Conservation (phyloP, 1,140 invertebrate species). For the Caerostris extrusa region DNA sequence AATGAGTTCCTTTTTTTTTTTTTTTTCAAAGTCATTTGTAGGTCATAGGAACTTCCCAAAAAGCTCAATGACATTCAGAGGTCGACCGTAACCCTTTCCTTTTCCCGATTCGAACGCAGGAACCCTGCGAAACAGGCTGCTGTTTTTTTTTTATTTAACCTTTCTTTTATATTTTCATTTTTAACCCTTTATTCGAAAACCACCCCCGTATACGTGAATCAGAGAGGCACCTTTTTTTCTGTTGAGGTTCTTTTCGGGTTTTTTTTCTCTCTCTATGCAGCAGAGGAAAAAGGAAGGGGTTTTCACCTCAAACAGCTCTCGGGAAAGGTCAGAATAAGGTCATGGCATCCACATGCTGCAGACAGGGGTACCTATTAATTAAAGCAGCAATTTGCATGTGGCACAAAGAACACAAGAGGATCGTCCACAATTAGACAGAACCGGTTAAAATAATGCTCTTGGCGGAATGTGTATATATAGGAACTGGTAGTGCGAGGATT, state of each 20-base stretch:
- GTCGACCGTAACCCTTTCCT: constrained; percentile 70
- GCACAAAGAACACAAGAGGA: not conserved
- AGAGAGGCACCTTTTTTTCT: constrained; percentile 2
- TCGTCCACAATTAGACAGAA: constrained; percentile 1
- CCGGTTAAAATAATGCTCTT: constrained; percentile 3
- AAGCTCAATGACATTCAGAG: constrained; percentile 68
- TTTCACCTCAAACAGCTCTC: constrained; percentile 35
- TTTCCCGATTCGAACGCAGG: constrained; percentile 39
- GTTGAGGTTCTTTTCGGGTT: not conserved
- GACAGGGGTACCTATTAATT: constrained; percentile 14
- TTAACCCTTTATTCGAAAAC: constrained; percentile 50
- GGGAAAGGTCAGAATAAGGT: constrained; percentile 40
- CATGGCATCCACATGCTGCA: not conserved
- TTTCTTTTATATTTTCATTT: constrained; percentile 51
- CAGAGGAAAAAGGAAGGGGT: not conserved
- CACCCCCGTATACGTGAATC: constrained; percentile 56
- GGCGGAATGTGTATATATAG: not conserved
- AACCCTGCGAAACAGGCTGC: constrained; percentile 12
- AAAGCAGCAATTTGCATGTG: constrained; percentile 38
- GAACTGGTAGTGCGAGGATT: constrained; percentile 29
- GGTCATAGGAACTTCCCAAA: constrained; percentile 36
- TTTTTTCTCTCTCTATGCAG: not conserved
- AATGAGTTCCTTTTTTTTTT: not conserved
- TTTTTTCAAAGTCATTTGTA: constrained; percentile 66
- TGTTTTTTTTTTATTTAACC: constrained; percentile 1